phyloP scores from a whole-genome alignment of 2,113 vertebrate species.

The Amphilophus citrinellus region DNA sequence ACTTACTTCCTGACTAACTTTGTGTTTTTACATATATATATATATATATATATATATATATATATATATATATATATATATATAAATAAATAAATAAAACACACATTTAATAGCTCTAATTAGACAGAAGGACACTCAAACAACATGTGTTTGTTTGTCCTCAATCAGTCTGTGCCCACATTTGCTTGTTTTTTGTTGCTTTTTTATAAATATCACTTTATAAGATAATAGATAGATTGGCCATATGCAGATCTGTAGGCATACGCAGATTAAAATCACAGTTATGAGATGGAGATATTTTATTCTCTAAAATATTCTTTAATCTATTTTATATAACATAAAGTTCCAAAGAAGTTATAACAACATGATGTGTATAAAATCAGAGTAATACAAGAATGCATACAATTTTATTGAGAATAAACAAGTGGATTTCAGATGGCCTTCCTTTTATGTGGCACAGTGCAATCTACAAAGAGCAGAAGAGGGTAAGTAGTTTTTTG shows the following conservation, averaged over 20 bases:
- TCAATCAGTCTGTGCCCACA: not conserved
- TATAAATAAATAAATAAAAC: too few species aligned
- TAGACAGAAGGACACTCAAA: conserved; percentile 8
- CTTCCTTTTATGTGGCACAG: conserved; percentile 3
- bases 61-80: too few species aligned
- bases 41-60: too few species aligned
- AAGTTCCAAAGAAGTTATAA: not conserved
- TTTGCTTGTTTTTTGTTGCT: not conserved
- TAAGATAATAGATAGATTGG: not conserved
- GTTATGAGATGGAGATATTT: not conserved
- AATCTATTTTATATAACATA: not conserved
- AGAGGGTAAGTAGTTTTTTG: conserved; percentile 19
- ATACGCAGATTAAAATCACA: conserved; percentile 3
- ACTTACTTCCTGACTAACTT: conserved; percentile 64
- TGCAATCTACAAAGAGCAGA: not conserved
- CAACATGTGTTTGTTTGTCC: conserved; percentile 2
- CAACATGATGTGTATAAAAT: not conserved
- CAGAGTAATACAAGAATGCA: not conserved
- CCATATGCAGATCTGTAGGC: not conserved
- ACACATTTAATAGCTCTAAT: conserved; percentile 24
- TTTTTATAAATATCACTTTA: not conserved
- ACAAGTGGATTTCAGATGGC: not conserved
- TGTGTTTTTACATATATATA: not conserved
- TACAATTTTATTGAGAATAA: not conserved
- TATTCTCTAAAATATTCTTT: not conserved